A percentile compares a stretch with the other conserved stretches of the same genome.
Conservation (phyloP, 1,140 invertebrate species). For the Periplaneta americana region DNA sequence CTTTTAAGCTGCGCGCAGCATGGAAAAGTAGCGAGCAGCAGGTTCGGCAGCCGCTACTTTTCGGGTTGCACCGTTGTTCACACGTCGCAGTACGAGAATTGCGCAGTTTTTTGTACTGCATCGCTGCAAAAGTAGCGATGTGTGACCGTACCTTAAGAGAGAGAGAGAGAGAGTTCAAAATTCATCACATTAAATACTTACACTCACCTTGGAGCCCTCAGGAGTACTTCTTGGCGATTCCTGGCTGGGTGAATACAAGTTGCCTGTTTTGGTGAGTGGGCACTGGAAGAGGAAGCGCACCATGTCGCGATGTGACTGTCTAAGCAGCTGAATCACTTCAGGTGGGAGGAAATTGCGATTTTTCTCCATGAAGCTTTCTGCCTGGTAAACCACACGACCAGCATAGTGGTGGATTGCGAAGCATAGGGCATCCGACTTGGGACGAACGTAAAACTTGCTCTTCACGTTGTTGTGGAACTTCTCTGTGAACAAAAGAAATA, state of each 20-base stretch:
- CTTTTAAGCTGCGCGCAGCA: too few relatives aligned
- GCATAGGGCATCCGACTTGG: slow-evolving; percentile 67
- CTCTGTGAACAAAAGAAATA: slow-evolving; percentile 49
- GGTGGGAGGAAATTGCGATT: slow-evolving; percentile 77
- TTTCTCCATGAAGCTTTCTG: slow-evolving; percentile 73
- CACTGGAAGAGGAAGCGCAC: slow-evolving; percentile 74
- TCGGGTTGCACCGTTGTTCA: too few relatives aligned
- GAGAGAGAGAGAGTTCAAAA: too few relatives aligned
- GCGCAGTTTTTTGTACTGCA: too few relatives aligned
- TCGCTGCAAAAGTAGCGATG: too few relatives aligned
- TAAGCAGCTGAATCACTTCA: slow-evolving; percentile 71
- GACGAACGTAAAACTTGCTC: slow-evolving; percentile 66
- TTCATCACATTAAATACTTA: too few relatives aligned
- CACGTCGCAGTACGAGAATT: too few relatives aligned
- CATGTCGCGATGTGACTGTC: slow-evolving; percentile 64
- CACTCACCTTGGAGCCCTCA: slow-evolving; percentile 13
- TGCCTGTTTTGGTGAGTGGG: slow-evolving; percentile 75
- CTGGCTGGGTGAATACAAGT: slow-evolving; percentile 43
- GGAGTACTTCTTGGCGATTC: slow-evolving; percentile 18
- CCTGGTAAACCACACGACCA: slow-evolving; percentile 72
- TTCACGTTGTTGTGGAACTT: slow-evolving; percentile 79
- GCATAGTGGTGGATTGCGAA: slow-evolving; percentile 74
- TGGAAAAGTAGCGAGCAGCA: too few relatives aligned
- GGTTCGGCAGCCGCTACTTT: too few relatives aligned
- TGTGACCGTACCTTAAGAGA: too few relatives aligned